phyloP scores from a whole-genome alignment of 2,888 invertebrate genomes.

The Tillus elongatus region DNA sequence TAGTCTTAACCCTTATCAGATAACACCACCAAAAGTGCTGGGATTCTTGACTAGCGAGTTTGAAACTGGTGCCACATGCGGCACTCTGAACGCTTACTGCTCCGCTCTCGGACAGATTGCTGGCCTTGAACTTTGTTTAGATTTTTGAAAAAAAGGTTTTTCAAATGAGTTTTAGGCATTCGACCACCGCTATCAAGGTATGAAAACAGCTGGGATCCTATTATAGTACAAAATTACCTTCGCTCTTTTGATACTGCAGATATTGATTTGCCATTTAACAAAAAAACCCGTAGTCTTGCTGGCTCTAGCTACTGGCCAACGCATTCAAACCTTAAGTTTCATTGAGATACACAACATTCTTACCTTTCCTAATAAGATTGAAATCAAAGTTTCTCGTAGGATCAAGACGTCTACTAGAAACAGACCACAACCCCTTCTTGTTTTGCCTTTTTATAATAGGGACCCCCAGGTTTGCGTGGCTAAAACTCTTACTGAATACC shows the following conservation, averaged over 20 bases:
- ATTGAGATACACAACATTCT: constrained; percentile 2
- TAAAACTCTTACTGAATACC: constrained; percentile 9
- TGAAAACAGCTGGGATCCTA: constrained; percentile 2
- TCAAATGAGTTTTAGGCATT: not conserved
- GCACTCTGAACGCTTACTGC: not conserved
- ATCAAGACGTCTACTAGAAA: not conserved
- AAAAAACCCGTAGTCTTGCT: not conserved
- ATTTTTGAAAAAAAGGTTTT: not conserved
- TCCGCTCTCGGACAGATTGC: not conserved
- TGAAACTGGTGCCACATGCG: not conserved
- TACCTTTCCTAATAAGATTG: not conserved
- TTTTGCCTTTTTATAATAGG: constrained; percentile 15
- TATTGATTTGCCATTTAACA: not conserved
- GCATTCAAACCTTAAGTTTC: not conserved
- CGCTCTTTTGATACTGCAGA: too few species aligned
- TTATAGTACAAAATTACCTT: too few species aligned
- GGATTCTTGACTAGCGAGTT: not conserved
- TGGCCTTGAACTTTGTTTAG: not conserved
- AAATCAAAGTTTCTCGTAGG: not conserved
- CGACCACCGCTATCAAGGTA: not conserved
- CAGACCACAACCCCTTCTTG: constrained; percentile 14
- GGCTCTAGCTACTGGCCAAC: constrained; percentile 3
- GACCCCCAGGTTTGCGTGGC: constrained; percentile 14
- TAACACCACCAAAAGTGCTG: not conserved
- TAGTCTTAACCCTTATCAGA: not conserved